phyloP scores from a whole-genome alignment of 1,140 invertebrate genomes.

The Pomacea maculata region DNA sequence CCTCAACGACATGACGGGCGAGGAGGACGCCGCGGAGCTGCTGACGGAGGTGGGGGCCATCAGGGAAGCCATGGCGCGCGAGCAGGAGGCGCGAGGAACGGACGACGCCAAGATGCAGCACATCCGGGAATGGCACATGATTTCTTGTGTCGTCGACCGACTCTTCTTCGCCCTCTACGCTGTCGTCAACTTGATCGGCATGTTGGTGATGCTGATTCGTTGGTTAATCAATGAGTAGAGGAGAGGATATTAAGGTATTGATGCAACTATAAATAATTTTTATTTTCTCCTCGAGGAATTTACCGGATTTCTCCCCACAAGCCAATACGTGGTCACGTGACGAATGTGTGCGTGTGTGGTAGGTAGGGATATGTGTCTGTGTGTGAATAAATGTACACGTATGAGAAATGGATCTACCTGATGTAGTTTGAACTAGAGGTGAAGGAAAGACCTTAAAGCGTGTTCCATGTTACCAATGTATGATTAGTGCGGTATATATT shows the following conservation, averaged over 20 bases:
- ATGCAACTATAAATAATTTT: too few species aligned
- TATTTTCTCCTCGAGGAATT: background rate
- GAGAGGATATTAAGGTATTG: too few species aligned
- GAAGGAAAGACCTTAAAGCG: too few species aligned
- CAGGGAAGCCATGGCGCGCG: conserved; percentile 30
- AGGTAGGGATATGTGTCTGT: background rate
- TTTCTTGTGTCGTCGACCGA: conserved; percentile 57
- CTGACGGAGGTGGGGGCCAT: conserved; percentile 28
- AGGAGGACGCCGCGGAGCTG: conserved; percentile 13
- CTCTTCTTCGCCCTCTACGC: conserved; percentile 60
- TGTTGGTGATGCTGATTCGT: conserved; percentile 45
- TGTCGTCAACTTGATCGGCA: conserved; percentile 49
- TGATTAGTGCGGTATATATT: too few species aligned
- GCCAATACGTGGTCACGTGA: background rate
- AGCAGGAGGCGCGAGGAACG: conserved; percentile 11
- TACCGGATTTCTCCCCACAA: background rate
- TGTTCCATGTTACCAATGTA: too few species aligned
- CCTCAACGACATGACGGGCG: conserved; percentile 2
- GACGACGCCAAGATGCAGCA: conserved; percentile 27
- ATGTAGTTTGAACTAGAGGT: too few species aligned
- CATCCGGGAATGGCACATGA: conserved; percentile 54
- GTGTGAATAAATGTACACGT: background rate
- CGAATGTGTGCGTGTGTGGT: background rate
- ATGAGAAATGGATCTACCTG: too few species aligned
- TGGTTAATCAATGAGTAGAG: too few species aligned